Percentiles rank a stretch among this genome's conserved stretches.
Evolutionary conservation across 2,888 invertebrate species (phyloP).

Genomic region (Oscheius sp.): DNA sequence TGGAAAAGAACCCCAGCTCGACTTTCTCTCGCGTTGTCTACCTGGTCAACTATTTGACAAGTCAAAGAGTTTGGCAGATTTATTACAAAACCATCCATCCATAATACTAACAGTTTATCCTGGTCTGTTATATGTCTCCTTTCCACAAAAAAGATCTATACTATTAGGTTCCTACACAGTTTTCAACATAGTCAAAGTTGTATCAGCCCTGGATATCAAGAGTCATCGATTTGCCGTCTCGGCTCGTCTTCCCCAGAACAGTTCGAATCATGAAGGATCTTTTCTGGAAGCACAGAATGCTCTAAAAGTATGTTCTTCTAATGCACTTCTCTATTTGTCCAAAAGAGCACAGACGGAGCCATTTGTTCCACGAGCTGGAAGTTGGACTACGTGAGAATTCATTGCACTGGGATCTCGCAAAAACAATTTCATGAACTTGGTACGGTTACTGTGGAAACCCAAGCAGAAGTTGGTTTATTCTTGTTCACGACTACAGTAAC

Average conservation of each 20-base stretch:
- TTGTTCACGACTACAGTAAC: no score
- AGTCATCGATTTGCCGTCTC: background rate
- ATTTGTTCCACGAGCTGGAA: constrained; percentile 14
- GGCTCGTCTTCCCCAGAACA: background rate
- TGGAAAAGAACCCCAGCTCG: background rate
- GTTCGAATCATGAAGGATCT: background rate
- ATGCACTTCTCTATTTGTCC: background rate
- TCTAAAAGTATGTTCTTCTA: constrained; percentile 12
- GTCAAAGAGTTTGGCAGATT: background rate
- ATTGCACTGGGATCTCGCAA: background rate
- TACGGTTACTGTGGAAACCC: background rate
- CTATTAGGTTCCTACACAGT: constrained; percentile 16
- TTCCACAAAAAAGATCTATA: no score
- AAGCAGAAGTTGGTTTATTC: background rate
- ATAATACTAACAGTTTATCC: constrained; percentile 9
- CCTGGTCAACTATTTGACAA: constrained; percentile 14
- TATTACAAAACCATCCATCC: constrained; percentile 24
- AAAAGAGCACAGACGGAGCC: background rate
- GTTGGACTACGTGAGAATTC: constrained; percentile 17
- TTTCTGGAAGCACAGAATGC: background rate
- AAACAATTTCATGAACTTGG: constrained; percentile 10
- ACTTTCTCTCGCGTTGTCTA: constrained; percentile 11
- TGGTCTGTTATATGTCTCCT: background rate
- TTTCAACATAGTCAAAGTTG: constrained; percentile 1
- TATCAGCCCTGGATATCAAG: background rate